Conservation (phyloP, 2,797 vertebrate species). For the Setipinna tenuifilis region DNA sequence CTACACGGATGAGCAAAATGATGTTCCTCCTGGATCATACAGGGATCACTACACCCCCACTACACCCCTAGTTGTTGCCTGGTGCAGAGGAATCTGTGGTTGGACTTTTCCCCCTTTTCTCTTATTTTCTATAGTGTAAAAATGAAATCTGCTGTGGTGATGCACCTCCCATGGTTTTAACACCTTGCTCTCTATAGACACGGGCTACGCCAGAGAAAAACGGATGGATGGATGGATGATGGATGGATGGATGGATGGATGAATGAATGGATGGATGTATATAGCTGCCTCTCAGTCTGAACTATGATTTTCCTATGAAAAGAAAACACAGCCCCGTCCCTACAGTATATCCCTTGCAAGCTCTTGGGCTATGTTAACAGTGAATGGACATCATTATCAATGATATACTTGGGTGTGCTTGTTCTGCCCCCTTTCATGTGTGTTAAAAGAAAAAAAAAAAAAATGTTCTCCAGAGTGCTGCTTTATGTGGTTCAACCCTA, state of each 20-base stretch:
- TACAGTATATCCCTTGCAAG: not conserved
- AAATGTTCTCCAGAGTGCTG: conserved; percentile 70
- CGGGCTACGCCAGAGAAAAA: not conserved
- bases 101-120: not conserved
- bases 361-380: not conserved
- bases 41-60: not conserved
- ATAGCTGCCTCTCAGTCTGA: not conserved
- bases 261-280: not conserved
- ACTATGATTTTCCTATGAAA: not conserved
- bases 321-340: not conserved
- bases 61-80: not conserved
- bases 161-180: not conserved
- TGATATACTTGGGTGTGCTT: not conserved
- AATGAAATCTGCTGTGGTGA: not conserved
- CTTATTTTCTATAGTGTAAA: not conserved
- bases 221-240: not conserved
- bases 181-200: too few relatives aligned
- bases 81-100: not conserved
- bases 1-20: not conserved
- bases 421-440: conserved; percentile 41
- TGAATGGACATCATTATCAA: not conserved
- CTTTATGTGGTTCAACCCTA: conserved; percentile 72
- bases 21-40: not conserved
- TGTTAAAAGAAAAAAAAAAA: conserved; percentile 54
- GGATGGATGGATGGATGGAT: not conserved